Base-by-base conservation (phyloP, 64 coral and sea anemone genomes). In the Anthopleura sola region DNA sequence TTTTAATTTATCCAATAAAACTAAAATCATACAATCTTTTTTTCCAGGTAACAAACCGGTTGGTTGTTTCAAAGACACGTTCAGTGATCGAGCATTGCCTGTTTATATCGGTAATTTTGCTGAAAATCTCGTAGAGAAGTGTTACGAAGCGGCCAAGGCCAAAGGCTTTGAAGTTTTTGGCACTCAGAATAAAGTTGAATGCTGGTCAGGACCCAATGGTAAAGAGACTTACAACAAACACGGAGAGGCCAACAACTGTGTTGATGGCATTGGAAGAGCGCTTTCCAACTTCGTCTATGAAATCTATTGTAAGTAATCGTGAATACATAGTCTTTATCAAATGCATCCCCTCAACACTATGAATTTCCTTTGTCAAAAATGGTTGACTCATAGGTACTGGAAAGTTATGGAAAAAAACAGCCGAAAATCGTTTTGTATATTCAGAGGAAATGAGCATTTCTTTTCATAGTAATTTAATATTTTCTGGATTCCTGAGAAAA, bases 231-330 rank as follows among this genome's bases (percentile, higher is more conserved):
- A 77, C 24, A 39, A 77, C 74, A 77, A 39, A 36, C 8, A 77
- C 24, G 74, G 74, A 17, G 17, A 77, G 3, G 37, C 29, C 37
- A 17, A 26, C 17, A 77, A 6, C 29, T 77, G 74, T 26, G 29
- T 36, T 15, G 29, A 77, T 26, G 74, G 74, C 14, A n/a, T 77
- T 21, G 74, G 74, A 16, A 39, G 74, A 77, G 37, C 4, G 15
- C 37, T 32, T 32, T 32, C 74, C 24, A 77, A 77, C 37, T 32
- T 21, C 37, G 74, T 77, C 15, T 77, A 77, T 77, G 38, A 10
- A 36, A 84, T 84, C 50, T 51, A 84, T 36, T 51, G 82, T 84
- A 19, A 84, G 82, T 55, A 49, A 55, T 82, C 40, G 40, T 44
- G 9, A 44, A 44, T 8, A 8, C 40, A 44, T 44, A 44, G 40